A percentile compares a stretch with the other conserved stretches of the same genome.
These are phyloP conservation scores for Diadromus collaris DNA, from an alignment of 2,888 invertebrate genomes.

Conservation along the genomic window DNA sequence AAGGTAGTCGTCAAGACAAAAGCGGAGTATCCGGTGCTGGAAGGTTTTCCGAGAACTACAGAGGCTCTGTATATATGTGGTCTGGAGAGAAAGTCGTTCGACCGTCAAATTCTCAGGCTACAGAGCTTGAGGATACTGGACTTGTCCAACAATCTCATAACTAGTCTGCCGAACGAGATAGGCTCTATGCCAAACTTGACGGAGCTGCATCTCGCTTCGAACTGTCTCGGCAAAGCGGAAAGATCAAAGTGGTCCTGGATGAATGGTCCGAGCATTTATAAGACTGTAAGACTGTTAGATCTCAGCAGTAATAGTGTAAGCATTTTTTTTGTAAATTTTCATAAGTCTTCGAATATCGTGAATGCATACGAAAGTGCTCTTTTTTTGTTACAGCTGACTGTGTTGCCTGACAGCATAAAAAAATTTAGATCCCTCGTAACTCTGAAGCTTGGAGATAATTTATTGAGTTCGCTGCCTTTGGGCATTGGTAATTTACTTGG, in stretches of 20 bases:
- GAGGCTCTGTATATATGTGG: constrained; percentile 84
- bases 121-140: constrained; percentile 85
- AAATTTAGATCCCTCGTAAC: constrained; percentile 84
- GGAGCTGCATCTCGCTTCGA: constrained; percentile 85
- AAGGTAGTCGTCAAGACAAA: constrained; percentile 84
- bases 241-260: constrained; percentile 86
- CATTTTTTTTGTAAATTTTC: constrained; percentile 33
- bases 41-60: constrained; percentile 88
- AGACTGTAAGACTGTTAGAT: constrained; percentile 83
- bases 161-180: constrained; percentile 86
- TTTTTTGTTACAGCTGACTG: constrained; percentile 64
- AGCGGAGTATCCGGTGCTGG: constrained; percentile 85
- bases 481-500: constrained; percentile 83
- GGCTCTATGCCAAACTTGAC: constrained; percentile 84
- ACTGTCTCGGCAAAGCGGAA: constrained; percentile 83
- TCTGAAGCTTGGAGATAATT: constrained; percentile 85
- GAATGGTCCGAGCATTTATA: constrained; percentile 81
- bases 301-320: constrained; percentile 84
- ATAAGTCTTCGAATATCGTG: background rate
- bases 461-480: constrained; percentile 83
- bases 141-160: constrained; percentile 87
- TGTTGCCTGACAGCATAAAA: constrained; percentile 84
- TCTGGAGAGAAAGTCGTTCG: constrained; percentile 84
- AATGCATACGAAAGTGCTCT: constrained; percentile 66
- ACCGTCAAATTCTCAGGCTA: constrained; percentile 86